These are phyloP conservation scores for Drepana arcuata DNA, from an alignment of 1,140 invertebrate genomes.

Conservation along the genomic window DNA sequence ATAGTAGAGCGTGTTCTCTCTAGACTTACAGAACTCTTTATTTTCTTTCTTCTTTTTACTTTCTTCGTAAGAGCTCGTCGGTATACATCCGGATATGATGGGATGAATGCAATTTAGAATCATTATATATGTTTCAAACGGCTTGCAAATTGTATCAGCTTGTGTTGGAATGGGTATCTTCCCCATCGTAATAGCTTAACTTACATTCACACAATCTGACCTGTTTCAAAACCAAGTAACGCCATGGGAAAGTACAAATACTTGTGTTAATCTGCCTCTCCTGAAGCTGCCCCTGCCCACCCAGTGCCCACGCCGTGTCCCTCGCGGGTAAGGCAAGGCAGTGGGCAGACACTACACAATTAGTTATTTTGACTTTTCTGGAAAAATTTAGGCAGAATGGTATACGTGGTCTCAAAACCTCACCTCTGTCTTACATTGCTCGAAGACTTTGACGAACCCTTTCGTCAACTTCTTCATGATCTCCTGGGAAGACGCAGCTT, in stretches of 20 bases:
- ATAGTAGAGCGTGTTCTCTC: background rate
- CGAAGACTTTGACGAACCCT: conserved; percentile 31
- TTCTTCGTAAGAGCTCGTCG: no score
- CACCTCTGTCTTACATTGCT: conserved; percentile 43
- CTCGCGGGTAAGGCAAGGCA: no score
- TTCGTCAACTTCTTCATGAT: conserved; percentile 37
- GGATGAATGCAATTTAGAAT: no score
- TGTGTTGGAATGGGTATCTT: no score
- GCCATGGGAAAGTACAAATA: background rate
- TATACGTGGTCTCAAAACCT: conserved; percentile 6
- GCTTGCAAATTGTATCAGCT: no score
- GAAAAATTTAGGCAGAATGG: background rate
- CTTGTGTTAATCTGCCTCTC: background rate
- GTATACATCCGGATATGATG: background rate
- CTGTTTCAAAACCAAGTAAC: no score
- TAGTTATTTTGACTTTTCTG: background rate
- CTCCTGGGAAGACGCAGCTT: conserved; percentile 26
- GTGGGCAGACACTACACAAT: background rate
- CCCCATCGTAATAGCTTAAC: no score
- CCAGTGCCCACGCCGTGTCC: no score
- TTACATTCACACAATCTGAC: no score
- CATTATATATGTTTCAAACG: no score
- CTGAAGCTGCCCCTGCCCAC: no score
- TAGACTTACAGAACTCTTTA: background rate
- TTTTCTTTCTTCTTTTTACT: no score